Conservation (phyloP, 2,113 vertebrate species). For the Sprattus sprattus region DNA sequence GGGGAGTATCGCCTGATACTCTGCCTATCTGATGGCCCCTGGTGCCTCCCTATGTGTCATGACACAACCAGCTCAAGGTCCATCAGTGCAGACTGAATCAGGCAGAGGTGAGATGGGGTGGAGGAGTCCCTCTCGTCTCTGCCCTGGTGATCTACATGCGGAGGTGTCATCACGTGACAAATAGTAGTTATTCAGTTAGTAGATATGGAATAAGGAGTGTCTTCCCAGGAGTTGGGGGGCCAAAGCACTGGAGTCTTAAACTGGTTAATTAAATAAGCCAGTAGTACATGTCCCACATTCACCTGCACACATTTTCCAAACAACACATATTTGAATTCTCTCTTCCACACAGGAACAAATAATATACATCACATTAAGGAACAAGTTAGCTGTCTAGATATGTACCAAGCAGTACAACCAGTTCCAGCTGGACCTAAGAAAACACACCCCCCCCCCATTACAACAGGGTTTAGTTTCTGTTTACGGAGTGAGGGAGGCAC, state of each 20-base stretch:
- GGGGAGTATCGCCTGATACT: not conserved
- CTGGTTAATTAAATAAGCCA: too few relatives aligned
- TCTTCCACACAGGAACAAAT: not conserved
- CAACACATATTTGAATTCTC: not conserved
- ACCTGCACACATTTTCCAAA: not conserved
- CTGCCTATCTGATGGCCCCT: not conserved
- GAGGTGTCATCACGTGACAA: not conserved
- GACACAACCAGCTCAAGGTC: not conserved
- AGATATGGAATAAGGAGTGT: too few relatives aligned
- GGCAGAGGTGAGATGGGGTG: not conserved
- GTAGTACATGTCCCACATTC: not conserved
- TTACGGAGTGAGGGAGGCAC: not conserved
- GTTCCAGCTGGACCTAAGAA: not conserved
- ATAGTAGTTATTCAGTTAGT: too few relatives aligned
- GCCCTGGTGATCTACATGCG: not conserved
- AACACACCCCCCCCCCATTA: not conserved
- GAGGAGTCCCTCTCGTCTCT: not conserved
- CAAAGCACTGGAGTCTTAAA: too few relatives aligned
- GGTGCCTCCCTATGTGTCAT: not conserved
- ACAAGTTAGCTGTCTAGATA: not conserved
- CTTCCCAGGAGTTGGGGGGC: too few relatives aligned
- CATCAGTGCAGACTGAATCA: not conserved
- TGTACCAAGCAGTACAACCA: not conserved
- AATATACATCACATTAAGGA: not conserved
- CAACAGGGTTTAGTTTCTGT: slow-evolving; percentile 11